Evolutionary conservation across 2,888 invertebrate species (phyloP).

Genomic region (Ypsolopha sequella): DNA sequence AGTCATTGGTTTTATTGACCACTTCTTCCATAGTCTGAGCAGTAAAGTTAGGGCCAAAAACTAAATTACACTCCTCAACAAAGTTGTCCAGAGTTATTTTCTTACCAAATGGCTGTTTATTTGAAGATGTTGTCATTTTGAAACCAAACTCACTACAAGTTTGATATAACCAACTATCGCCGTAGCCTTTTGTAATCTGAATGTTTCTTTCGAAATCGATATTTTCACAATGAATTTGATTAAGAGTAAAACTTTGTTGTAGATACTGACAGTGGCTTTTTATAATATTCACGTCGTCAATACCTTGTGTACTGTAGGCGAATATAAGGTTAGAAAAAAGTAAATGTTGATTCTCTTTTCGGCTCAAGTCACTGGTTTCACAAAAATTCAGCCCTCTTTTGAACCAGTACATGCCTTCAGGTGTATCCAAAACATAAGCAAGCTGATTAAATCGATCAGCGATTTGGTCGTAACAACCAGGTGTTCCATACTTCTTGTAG

Average conservation of each 20-base stretch:
- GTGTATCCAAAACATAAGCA: conserved; percentile 28
- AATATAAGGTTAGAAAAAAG: conserved; percentile 34
- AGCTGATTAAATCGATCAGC: conserved; percentile 29
- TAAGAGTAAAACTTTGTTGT: conserved; percentile 14
- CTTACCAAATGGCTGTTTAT: conserved; percentile 69
- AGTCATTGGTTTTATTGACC: conserved; percentile 46
- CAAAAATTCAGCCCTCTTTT: conserved; percentile 48
- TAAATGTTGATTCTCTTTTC: conserved; percentile 35
- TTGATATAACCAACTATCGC: conserved; percentile 74
- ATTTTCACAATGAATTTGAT: conserved; percentile 7
- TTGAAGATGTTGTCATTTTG: conserved; percentile 73
- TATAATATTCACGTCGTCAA: conserved; percentile 30
- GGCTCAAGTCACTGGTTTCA: conserved; percentile 31
- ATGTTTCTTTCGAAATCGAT: conserved; percentile 17
- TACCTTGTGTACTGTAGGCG: conserved; percentile 36
- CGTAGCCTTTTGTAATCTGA: conserved; percentile 23
- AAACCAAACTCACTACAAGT: conserved; percentile 85
- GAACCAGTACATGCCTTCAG: conserved; percentile 30
- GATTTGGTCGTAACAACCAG: conserved; percentile 33
- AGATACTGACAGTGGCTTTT: conserved; percentile 25
- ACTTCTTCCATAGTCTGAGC: conserved; percentile 35
- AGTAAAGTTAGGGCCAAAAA: conserved; percentile 39
- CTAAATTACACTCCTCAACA: conserved; percentile 39
- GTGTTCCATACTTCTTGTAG: conserved; percentile 25
- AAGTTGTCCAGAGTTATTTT: conserved; percentile 49